Conservation (phyloP, 2,113 vertebrate genomes). For the Bos javanicus region DNA sequence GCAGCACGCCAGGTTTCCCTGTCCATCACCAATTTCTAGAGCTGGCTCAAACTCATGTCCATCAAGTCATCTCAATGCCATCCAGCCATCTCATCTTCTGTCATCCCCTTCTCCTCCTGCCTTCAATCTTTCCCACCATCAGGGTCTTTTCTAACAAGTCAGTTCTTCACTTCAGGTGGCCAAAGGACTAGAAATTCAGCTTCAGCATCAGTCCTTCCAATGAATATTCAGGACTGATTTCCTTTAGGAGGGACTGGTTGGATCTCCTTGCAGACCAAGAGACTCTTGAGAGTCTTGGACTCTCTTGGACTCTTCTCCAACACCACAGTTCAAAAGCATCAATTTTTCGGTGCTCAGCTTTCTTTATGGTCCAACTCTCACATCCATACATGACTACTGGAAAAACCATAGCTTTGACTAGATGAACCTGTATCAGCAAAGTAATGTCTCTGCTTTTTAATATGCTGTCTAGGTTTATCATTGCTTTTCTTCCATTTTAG, state of each 20-base stretch:
- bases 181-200: not conserved
- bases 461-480: not conserved
- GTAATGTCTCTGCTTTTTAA: not conserved
- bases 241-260: not conserved
- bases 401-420: not conserved
- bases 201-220: not conserved
- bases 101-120: not conserved
- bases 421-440: not conserved
- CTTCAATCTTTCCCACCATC: not conserved
- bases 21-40: not conserved
- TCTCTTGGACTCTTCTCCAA: not conserved
- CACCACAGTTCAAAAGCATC: not conserved
- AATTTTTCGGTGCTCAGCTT: not conserved
- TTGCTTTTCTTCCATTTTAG: not conserved
- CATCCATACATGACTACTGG: not conserved
- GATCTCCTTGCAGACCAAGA: not conserved
- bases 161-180: not conserved
- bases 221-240: not conserved
- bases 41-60: not conserved
- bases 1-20: not conserved
- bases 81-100: not conserved
- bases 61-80: not conserved
- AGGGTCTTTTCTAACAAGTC: not conserved
- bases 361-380: not conserved
- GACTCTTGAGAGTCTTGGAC: not conserved